Evolutionary conservation across 2,797 vertebrate genomes (phyloP), one percentile per base, ranked within the genome.

Genomic region (Buceros bicornis): DNA sequence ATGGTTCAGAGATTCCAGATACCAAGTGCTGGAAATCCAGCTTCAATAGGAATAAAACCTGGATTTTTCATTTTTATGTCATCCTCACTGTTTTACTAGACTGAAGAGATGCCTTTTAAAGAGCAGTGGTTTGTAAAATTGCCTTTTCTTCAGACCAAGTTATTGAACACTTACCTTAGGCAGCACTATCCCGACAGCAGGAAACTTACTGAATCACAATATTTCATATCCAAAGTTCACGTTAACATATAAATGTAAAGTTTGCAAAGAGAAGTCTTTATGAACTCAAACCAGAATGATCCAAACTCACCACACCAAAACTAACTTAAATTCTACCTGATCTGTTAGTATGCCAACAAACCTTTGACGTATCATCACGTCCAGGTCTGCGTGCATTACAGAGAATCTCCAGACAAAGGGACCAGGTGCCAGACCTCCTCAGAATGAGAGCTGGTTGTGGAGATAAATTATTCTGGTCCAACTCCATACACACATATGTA

Each of bases 401-500:
- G 19, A 54, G 13, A 54, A 62, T 16, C 29, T 43, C 24, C 31
- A 70, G 58, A 50, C 31, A 58, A 17, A 43, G 2, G 2, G 26
- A 35, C n/a, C 16, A 50, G 22, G 37, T 13, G 29, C 29, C 8
- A 53, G n/a, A 43, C 4, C 12, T 70, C 31, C 67, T 73, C 50
- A 43, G 33, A 80, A 29, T 9, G 28, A 56, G 76, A 72, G 4
- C 10, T n/a, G 28, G 24, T 33, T 33, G 33, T 33, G 33, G 33
- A 33, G 33, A 33, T 33, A 33, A 33, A 33, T 33, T 33, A 33
- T 33, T 33, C 33, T 33, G 33, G 33, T 33, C 33, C 33, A 33
- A 17, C 26, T 56, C 11, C 20, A 17, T 0, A 43, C 3, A 43
- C 20, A 47, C 2, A 37, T 10, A 47, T 2, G 7, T 18, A 31